A percentile compares a stretch with the other conserved stretches of the same genome.
Evolutionary conservation across 2,113 vertebrate genomes (phyloP).

Genomic region (Daboia siamensis): DNA sequence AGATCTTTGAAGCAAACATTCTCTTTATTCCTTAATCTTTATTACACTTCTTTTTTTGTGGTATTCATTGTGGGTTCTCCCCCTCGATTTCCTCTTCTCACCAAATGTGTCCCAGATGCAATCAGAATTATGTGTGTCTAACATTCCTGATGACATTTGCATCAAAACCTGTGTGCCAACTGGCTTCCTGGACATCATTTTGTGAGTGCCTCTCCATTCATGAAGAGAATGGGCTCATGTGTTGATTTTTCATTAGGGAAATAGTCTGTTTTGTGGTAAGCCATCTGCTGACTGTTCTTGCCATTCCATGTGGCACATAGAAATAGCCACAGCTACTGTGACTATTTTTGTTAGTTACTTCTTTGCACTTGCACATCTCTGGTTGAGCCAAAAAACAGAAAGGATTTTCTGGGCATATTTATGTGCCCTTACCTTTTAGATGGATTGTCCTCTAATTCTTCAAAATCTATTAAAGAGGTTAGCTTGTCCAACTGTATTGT

Average conservation of each 20-base stretch:
- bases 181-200: constrained; percentile 45
- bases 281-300: constrained; percentile 27
- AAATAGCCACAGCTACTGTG: not conserved
- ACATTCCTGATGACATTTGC: constrained; percentile 39
- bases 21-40: not conserved
- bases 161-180: constrained; percentile 7
- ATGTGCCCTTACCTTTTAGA: constrained; percentile 6
- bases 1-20: not conserved
- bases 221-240: constrained; percentile 44
- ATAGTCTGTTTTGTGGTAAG: constrained; percentile 34
- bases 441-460: not conserved
- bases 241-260: constrained; percentile 51
- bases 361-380: rapidly evolving
- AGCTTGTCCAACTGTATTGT: not conserved
- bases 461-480: not conserved
- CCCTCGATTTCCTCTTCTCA: not conserved
- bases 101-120: constrained; percentile 53
- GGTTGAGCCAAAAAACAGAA: rapidly evolving
- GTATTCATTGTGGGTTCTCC: not conserved
- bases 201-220: constrained; percentile 28
- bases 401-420: not conserved
- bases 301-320: not conserved
- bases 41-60: not conserved
- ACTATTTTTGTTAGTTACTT: not conserved
- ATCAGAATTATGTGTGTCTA: constrained; percentile 28